phyloP scores from a whole-genome alignment of 2,797 vertebrate genomes.

The Eptatretus atami region DNA sequence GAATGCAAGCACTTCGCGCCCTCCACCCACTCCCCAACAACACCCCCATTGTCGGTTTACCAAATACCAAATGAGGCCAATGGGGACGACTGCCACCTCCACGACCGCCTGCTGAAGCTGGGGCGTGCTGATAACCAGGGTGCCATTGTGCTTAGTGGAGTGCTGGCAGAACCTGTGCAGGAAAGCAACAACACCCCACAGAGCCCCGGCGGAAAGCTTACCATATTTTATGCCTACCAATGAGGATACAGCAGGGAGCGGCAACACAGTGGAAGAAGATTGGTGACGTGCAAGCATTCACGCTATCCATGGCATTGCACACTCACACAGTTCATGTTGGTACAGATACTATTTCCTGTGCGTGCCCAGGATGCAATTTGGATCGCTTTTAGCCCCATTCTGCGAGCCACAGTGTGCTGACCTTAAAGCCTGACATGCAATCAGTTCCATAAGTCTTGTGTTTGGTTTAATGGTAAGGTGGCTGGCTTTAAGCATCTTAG shows the following conservation, averaged over 20 bases:
- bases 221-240: constrained; percentile 92
- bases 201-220: constrained; percentile 74
- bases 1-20: too few species aligned
- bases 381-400: constrained; percentile 73
- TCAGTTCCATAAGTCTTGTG: too few species aligned
- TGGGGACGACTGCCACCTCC: constrained; percentile 48
- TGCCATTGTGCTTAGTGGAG: constrained; percentile 83
- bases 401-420: constrained; percentile 98
- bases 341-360: constrained; percentile 85
- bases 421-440: constrained; percentile 17
- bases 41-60: too few species aligned
- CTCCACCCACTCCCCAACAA: too few species aligned
- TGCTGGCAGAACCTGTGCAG: constrained; percentile 52
- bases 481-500: too few species aligned
- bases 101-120: constrained; percentile 77
- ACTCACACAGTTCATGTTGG: constrained; percentile 90
- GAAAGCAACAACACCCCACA: constrained; percentile 14
- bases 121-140: constrained; percentile 77
- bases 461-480: too few species aligned
- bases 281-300: constrained; percentile 78
- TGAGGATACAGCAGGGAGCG: constrained; percentile 37
- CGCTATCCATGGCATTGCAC: constrained; percentile 91
- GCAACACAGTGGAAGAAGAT: constrained; percentile 87
- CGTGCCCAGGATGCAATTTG: constrained; percentile 76
- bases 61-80: constrained; percentile 41